Conservation (phyloP, 2,888 invertebrate genomes). For the Drosophila stalkeri region DNA sequence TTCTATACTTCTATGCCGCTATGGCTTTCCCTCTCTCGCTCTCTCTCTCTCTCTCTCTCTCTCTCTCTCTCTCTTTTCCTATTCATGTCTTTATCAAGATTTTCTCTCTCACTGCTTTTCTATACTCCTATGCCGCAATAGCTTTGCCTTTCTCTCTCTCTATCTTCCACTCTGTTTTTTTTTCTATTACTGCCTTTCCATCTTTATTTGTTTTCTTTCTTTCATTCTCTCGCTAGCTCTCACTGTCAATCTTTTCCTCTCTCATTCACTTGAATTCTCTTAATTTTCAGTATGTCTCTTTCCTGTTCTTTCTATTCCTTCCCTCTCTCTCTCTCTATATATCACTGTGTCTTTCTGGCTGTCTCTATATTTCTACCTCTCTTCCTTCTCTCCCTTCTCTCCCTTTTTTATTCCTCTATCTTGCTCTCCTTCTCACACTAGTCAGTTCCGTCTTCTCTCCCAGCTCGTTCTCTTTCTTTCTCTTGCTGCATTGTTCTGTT, state of each 20-base stretch:
- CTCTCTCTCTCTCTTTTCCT: background rate
- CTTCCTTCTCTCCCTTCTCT: background rate
- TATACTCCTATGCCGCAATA: too few relatives aligned
- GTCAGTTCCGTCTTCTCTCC: too few relatives aligned
- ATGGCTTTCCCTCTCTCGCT: background rate
- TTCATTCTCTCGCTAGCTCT: background rate
- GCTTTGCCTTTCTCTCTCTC: too few relatives aligned
- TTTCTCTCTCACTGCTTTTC: too few relatives aligned
- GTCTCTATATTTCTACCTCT: background rate
- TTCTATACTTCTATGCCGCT: background rate
- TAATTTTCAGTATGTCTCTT: too few relatives aligned
- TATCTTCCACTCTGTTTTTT: too few relatives aligned
- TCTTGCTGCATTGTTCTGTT: background rate
- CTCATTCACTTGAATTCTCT: too few relatives aligned
- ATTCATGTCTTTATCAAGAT: too few relatives aligned
- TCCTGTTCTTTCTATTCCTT: background rate
- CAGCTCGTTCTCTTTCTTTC: background rate
- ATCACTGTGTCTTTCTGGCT: background rate
- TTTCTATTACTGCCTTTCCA: too few relatives aligned
- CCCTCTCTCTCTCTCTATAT: background rate
- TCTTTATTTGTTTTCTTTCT: background rate
- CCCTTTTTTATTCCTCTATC: too few relatives aligned
- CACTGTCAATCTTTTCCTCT: too few relatives aligned
- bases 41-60: background rate
- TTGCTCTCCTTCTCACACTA: too few relatives aligned